phyloP scores from a whole-genome alignment of 2,888 invertebrate genomes.

The Caenorhabditis plicata region DNA sequence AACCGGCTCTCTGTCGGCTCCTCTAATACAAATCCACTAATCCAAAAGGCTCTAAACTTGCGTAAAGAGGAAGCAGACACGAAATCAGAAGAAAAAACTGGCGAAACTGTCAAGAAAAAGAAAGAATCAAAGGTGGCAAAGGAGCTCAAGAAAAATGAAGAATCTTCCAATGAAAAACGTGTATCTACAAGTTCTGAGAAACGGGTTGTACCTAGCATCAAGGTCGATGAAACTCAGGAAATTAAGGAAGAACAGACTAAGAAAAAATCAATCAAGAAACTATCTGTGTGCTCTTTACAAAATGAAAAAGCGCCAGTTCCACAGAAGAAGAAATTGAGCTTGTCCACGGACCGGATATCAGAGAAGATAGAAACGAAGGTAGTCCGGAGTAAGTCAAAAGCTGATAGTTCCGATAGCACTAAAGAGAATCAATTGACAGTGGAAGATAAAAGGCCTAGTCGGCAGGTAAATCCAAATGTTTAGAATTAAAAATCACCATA shows the following conservation, averaged over 20 bases:
- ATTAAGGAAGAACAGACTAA: conserved; percentile 5
- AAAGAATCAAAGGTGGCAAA: conserved; percentile 10
- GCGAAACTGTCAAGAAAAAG: conserved; percentile 5
- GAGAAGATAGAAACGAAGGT: background rate
- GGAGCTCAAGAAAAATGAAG: conserved; percentile 4
- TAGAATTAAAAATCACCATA: background rate
- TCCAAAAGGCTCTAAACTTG: too few species aligned
- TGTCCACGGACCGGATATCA: background rate
- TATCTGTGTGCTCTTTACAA: too few species aligned
- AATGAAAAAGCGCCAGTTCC: too few species aligned
- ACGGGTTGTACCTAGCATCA: too few species aligned
- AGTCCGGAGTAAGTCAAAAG: conserved; percentile 12
- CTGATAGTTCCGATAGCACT: conserved; percentile 22
- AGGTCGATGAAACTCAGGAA: conserved; percentile 4
- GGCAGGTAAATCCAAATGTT: conserved; percentile 18
- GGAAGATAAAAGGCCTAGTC: conserved; percentile 22
- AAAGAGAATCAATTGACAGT: conserved; percentile 21
- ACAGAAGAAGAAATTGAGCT: background rate
- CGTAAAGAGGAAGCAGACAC: background rate
- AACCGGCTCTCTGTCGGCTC: conserved; percentile 3
- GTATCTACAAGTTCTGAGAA: too few species aligned
- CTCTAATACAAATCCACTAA: too few species aligned
- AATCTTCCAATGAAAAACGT: background rate
- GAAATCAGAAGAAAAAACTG: background rate
- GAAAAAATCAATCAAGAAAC: conserved; percentile 1